Percentiles rank a stretch among this genome's conserved stretches.
phyloP scores from a whole-genome alignment of 23 tunicate genomes.

The Ascidia mentula region DNA sequence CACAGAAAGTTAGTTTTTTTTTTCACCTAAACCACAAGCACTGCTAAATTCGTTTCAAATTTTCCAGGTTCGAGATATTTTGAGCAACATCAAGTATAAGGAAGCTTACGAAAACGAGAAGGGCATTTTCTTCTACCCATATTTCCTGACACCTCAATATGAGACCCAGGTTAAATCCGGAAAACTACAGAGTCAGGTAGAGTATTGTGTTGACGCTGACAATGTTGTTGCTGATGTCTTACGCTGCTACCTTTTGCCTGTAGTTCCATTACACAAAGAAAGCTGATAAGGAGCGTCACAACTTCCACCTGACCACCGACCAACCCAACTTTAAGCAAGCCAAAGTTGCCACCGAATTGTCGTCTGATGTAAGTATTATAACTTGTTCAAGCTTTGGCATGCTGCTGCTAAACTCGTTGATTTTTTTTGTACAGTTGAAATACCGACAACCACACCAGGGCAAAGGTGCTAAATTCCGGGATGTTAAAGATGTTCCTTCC shows the following conservation, averaged over 20 bases:
- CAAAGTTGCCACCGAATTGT: slow-evolving; percentile 44
- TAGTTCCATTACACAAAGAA: slow-evolving; percentile 64
- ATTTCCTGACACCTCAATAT: slow-evolving; percentile 82
- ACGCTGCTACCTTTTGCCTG: neutral
- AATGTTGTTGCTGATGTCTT: neutral
- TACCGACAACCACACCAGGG: slow-evolving; percentile 67
- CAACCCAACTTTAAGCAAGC: slow-evolving; percentile 80
- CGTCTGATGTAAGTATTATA: slow-evolving; percentile 59
- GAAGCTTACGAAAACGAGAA: slow-evolving; percentile 90
- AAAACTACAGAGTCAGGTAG: slow-evolving; percentile 76
- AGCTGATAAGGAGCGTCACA: slow-evolving; percentile 49
- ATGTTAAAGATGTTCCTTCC: slow-evolving; percentile 45
- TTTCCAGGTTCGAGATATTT: slow-evolving; percentile 48
- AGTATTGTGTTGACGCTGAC: no score
- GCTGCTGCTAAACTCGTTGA: neutral
- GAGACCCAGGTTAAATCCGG: slow-evolving; percentile 82
- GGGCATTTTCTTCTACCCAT: slow-evolving; percentile 76
- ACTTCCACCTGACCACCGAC: slow-evolving; percentile 52
- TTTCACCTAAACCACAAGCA: neutral
- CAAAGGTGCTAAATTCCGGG: slow-evolving; percentile 56
- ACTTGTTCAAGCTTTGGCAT: neutral
- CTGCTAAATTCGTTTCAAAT: neutral
- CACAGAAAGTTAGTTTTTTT: slow-evolving; percentile 49
- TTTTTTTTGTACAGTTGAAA: slow-evolving; percentile 32
- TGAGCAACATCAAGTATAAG: slow-evolving; percentile 71